Evolutionary conservation across 92 coral and sea anemone genomes (phyloP), one percentile per base, ranked within the genome.

Genomic region (Muricea muricata): DNA sequence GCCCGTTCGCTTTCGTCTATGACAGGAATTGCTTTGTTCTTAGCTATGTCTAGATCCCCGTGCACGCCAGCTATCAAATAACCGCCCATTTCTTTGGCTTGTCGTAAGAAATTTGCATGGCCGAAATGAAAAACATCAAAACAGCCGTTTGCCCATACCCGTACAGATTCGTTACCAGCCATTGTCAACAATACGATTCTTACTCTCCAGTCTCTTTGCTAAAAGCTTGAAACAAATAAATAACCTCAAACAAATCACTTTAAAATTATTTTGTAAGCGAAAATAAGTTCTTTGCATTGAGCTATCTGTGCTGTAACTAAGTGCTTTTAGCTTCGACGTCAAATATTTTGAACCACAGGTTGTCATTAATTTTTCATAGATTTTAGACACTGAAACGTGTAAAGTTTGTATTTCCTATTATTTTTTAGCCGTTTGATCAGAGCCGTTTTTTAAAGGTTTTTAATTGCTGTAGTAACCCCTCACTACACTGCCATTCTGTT

Each of bases 81-180:
- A 46, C 90, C 96, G 4, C 98, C 98, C 98, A 93, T 93, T 11
- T 90, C 90, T 81, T 95, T 95, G 2, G 98, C 98, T 79, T 95
- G 98, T 15, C 98, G 93, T 0, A 95, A 83, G 7, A 97, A 96
- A 86, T 95, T 95, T 29, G 98, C 98, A 89, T 95, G 98, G 57
- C 98, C 98, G 54, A 95, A 95, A 61, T 95, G 98, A 6, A 93
- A 97, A 90, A 95, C 92, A 77, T 95, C 98, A 50, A 93, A 95
- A 45, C 98, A 95, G 65, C 98, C 98, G 73, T 95, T 97, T 18
- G 97, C 91, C 98, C 98, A 95, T 2, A 95, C 97, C 31, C 98
- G 93, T 45, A 88, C 82, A 79, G 88, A 92, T 79, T 82, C 90
- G 20, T 69, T 85, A 1, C 91, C 87, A 79, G 85, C 90, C 54